These are phyloP conservation scores for Scylla paramamosain DNA, from an alignment of 1,140 invertebrate species.

Conservation along the genomic window DNA sequence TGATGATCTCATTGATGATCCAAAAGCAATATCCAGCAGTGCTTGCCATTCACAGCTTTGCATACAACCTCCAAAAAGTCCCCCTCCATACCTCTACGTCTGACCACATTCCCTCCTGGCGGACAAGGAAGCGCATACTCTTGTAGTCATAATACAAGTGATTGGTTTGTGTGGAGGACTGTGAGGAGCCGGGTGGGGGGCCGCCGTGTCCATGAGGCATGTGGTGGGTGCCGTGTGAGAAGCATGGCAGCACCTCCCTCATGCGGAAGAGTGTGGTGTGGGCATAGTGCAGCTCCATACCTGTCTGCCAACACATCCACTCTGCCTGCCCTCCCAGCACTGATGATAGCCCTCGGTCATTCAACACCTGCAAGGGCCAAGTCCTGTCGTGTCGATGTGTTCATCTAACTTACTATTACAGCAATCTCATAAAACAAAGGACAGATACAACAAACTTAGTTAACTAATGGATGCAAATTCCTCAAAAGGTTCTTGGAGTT, in stretches of 20 bases:
- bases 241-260: constrained; percentile 86
- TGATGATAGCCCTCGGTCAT: constrained; percentile 84
- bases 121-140: constrained; percentile 79
- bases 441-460: no score
- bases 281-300: constrained; percentile 92
- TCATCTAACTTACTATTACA: background rate
- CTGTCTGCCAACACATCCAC: constrained; percentile 98
- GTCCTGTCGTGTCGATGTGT: background rate
- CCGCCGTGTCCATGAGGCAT: constrained; percentile 34
- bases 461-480: no score
- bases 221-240: background rate
- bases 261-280: constrained; percentile 90
- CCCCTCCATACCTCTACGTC: constrained; percentile 86
- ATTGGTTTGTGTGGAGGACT: constrained; percentile 35
- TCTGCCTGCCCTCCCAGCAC: constrained; percentile 85
- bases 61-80: no score
- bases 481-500: no score
- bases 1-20: no score
- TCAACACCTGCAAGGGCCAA: constrained; percentile 81
- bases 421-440: background rate
- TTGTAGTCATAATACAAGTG: constrained; percentile 79
- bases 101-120: constrained; percentile 89
- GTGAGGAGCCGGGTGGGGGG: constrained; percentile 30
- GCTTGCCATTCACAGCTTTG: no score
- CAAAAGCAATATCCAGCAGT: no score